These are phyloP conservation scores for Corydoras maculifer DNA, from an alignment of 2,113 vertebrate species.

Conservation along the genomic window DNA sequence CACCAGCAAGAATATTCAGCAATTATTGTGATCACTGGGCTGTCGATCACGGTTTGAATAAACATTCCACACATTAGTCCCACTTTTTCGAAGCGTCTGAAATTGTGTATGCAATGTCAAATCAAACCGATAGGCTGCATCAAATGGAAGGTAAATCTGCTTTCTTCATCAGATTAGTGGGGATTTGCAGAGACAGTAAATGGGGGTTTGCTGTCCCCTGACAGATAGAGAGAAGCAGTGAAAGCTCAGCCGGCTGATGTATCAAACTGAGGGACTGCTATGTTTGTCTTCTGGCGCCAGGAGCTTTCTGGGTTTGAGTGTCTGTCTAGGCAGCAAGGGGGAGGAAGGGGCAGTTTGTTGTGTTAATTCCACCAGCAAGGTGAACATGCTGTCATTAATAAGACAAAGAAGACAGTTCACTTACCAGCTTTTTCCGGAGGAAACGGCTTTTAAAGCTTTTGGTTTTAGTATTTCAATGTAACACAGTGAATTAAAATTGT, in stretches of 20 bases:
- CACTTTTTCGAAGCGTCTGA: slow-evolving; percentile 18
- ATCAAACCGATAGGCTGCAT: slow-evolving; percentile 40
- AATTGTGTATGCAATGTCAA: slow-evolving; percentile 18
- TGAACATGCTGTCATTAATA: slow-evolving; percentile 31
- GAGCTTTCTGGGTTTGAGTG: slow-evolving; percentile 40
- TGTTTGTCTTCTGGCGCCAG: slow-evolving; percentile 52
- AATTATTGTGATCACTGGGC: slow-evolving; percentile 37
- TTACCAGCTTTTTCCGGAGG: not conserved
- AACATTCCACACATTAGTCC: slow-evolving; percentile 27
- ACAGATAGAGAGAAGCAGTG: slow-evolving; percentile 62
- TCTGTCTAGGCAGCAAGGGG: slow-evolving; percentile 40
- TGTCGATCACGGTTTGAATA: slow-evolving; percentile 40
- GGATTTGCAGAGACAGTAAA: slow-evolving; percentile 53
- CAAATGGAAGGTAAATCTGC: slow-evolving; percentile 55
- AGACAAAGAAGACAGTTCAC: slow-evolving; percentile 20
- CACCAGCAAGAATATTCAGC: slow-evolving; percentile 30
- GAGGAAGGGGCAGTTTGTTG: not conserved
- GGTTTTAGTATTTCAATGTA: too few species aligned
- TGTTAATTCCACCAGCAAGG: slow-evolving; percentile 32
- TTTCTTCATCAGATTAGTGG: slow-evolving; percentile 53
- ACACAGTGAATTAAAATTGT: too few species aligned
- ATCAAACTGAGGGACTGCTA: slow-evolving; percentile 55
- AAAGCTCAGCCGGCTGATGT: slow-evolving; percentile 62
- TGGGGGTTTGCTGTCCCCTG: slow-evolving; percentile 54
- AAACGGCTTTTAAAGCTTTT: too few species aligned